These are phyloP conservation scores for Leptopilina clavipes DNA, from an alignment of 1,140 invertebrate species.

Conservation along the genomic window DNA sequence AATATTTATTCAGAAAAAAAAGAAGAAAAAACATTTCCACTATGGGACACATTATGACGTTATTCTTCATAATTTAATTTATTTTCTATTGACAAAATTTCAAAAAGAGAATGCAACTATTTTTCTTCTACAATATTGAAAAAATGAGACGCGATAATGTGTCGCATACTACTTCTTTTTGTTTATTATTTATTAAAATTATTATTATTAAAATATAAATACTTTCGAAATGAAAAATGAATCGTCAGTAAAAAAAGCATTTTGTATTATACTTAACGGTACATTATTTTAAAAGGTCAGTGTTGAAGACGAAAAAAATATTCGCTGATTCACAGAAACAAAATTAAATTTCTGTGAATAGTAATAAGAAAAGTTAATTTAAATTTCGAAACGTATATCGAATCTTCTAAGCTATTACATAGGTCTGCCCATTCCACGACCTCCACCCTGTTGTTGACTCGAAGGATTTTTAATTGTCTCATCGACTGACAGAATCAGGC, in stretches of 20 bases:
- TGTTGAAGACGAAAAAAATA: neutral
- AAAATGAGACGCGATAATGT: too few species aligned
- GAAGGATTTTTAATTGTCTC: constrained; percentile 97
- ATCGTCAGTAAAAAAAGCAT: constrained; percentile 10
- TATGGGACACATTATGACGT: too few species aligned
- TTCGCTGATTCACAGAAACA: constrained; percentile 2
- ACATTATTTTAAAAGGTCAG: constrained; percentile 14
- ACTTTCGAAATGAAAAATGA: neutral
- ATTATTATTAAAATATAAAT: too few species aligned
- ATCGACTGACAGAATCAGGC: constrained; percentile 96
- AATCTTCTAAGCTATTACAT: constrained; percentile 67
- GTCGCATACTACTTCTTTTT: too few species aligned
- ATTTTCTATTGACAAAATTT: too few species aligned
- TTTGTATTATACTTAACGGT: constrained; percentile 36
- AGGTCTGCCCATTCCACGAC: constrained; percentile 84
- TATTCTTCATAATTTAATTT: too few species aligned
- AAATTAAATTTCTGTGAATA: constrained; percentile 2
- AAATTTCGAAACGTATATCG: neutral
- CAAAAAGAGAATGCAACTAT: too few species aligned
- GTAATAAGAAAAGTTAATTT: neutral
- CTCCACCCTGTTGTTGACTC: constrained; percentile 76
- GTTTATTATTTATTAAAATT: too few species aligned
- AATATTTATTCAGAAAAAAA: too few species aligned
- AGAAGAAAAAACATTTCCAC: too few species aligned
- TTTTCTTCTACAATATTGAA: too few species aligned